Evolutionary conservation across 2,113 vertebrate genomes (phyloP).

Genomic region (Dicentrarchus labrax): DNA sequence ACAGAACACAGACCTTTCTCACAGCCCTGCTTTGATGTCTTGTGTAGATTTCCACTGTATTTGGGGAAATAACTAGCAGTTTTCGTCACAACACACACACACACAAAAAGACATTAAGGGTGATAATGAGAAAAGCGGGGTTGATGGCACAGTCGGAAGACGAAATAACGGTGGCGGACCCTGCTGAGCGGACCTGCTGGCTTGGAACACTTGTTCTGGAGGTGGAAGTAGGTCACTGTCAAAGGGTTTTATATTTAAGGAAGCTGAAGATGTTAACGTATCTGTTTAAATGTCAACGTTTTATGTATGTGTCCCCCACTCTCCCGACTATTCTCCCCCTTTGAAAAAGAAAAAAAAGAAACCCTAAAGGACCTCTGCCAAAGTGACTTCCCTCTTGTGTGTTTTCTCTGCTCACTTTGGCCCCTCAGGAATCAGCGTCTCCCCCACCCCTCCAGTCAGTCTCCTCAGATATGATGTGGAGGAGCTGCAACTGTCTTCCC

Average conservation of each 20-base stretch:
- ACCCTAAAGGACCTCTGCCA: constrained; percentile 72
- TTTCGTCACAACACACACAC: constrained; percentile 8
- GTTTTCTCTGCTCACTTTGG: constrained; percentile 66
- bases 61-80: constrained; percentile 14
- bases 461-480: constrained; percentile 26
- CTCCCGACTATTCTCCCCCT: neutral
- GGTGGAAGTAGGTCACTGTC: constrained; percentile 34
- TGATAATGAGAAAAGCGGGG: constrained; percentile 23
- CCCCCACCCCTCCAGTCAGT: constrained; percentile 14
- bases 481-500: constrained; percentile 18
- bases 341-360: neutral
- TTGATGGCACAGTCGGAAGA: constrained; percentile 23
- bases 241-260: constrained; percentile 67
- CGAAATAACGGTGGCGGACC: constrained; percentile 11
- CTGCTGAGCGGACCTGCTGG: constrained; percentile 48
- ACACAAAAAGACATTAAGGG: constrained; percentile 5
- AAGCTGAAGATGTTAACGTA: constrained; percentile 55
- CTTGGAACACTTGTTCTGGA: constrained; percentile 57
- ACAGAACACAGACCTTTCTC: constrained; percentile 58
- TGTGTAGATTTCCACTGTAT: constrained; percentile 44
- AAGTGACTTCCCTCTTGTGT: constrained; percentile 67
- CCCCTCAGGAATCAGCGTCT: constrained; percentile 77
- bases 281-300: constrained; percentile 67
- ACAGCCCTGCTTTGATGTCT: constrained; percentile 23
- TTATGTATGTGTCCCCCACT: constrained; percentile 41